A percentile compares a stretch with the other conserved stretches of the same genome.
Evolutionary conservation across 2,797 vertebrate genomes (phyloP).

Genomic region (Sebastes melanostomus): DNA sequence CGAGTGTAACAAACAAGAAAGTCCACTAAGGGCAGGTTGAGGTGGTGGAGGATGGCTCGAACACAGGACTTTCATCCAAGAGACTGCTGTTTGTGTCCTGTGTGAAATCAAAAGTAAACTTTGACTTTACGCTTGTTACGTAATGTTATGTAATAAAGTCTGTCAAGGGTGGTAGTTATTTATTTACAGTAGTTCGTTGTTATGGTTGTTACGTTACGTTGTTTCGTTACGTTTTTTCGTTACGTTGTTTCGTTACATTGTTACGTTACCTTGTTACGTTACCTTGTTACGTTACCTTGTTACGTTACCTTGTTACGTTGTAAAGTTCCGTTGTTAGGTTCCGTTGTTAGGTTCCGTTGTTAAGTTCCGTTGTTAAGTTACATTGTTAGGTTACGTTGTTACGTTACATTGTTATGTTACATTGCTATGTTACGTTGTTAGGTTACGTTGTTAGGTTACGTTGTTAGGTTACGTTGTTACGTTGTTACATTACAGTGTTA

Average conservation of each 20-base stretch:
- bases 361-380: too few species aligned
- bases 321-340: too few species aligned
- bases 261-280: fast-evolving
- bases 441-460: too few species aligned
- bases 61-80: too few species aligned
- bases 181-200: neutral
- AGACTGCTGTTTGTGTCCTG: too few species aligned
- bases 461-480: too few species aligned
- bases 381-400: fast-evolving
- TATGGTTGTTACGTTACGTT: neutral
- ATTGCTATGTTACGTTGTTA: fast-evolving
- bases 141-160: neutral
- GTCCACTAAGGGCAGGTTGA: too few species aligned
- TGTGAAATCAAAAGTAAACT: too few species aligned
- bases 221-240: too few species aligned
- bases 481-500: fast-evolving
- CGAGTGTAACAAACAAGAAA: neutral
- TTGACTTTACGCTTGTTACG: too few species aligned
- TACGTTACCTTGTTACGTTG: fast-evolving
- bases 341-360: too few species aligned
- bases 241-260: fast-evolving
- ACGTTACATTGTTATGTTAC: fast-evolving
- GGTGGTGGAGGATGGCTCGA: too few species aligned
- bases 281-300: fast-evolving
- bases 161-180: neutral